Percentiles rank a stretch among this genome's conserved stretches.
These are phyloP conservation scores for Drosophila colorata DNA, from an alignment of 2,888 invertebrate genomes.

Conservation along the genomic window DNA sequence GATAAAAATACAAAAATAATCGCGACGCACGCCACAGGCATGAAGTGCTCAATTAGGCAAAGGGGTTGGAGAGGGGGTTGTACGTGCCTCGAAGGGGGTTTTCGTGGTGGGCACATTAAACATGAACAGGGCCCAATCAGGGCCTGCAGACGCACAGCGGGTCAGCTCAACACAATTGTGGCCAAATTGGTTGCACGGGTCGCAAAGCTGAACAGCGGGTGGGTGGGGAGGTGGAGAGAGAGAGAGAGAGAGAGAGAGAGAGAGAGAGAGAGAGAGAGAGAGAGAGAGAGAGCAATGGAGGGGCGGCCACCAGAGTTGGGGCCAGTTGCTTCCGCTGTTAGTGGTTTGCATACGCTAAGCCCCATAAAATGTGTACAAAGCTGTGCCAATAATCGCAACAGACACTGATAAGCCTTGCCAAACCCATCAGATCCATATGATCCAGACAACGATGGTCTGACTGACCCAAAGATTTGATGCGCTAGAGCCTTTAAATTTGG, in stretches of 20 bases:
- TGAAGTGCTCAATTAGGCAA: not conserved
- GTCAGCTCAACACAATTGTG: slow-evolving; percentile 46
- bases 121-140: slow-evolving; percentile 35
- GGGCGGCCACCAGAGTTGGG: not conserved
- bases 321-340: slow-evolving; percentile 7
- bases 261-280: no score
- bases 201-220: slow-evolving; percentile 39
- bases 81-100: not conserved
- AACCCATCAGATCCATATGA: not conserved
- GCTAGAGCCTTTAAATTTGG: not conserved
- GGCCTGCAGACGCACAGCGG: slow-evolving; percentile 34
- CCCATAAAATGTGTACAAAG: not conserved
- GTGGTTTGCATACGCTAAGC: not conserved
- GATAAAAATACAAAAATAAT: slow-evolving; percentile 61
- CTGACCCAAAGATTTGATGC: no score
- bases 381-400: not conserved
- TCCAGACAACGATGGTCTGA: not conserved
- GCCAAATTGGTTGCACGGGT: slow-evolving; percentile 55
- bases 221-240: not conserved
- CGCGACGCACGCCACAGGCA: slow-evolving; percentile 28
- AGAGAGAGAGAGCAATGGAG: no score
- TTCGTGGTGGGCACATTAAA: not conserved
- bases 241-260: no score
- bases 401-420: not conserved
- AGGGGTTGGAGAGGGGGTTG: not conserved